A percentile compares a stretch with the other conserved stretches of the same genome.
Evolutionary conservation across 2,797 vertebrate species (phyloP).

Genomic region (Thamnophis elegans): DNA sequence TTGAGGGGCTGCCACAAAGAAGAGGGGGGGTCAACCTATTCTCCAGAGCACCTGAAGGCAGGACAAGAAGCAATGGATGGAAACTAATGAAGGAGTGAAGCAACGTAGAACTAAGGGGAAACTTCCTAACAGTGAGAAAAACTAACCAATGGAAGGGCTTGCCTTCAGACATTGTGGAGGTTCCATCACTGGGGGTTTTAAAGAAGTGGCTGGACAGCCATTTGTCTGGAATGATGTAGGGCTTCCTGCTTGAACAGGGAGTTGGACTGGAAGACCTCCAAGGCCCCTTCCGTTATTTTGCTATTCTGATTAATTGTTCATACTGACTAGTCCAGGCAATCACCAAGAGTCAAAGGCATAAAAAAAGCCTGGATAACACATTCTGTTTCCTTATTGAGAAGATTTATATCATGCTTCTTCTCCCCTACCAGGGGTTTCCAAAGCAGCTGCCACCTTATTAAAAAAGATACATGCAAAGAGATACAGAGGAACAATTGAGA

Average conservation of each 20-base stretch:
- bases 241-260: too few relatives aligned
- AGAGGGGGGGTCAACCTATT: background rate
- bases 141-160: background rate
- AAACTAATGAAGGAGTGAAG: background rate
- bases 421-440: background rate
- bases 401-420: background rate
- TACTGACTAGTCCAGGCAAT: background rate
- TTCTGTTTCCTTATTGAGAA: background rate
- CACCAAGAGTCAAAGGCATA: background rate
- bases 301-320: background rate
- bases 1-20: background rate
- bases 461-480: background rate
- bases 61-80: accelerated
- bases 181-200: background rate
- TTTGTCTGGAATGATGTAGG: background rate
- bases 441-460: background rate
- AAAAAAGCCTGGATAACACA: background rate
- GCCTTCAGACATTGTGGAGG: background rate
- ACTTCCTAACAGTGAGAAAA: background rate
- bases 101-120: background rate
- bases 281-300: background rate
- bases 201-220: background rate
- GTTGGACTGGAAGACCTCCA: background rate
- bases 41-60: background rate
- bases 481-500: background rate